These are phyloP conservation scores for Isurus oxyrinchus DNA, from an alignment of 2,113 vertebrate species.

Conservation along the genomic window DNA sequence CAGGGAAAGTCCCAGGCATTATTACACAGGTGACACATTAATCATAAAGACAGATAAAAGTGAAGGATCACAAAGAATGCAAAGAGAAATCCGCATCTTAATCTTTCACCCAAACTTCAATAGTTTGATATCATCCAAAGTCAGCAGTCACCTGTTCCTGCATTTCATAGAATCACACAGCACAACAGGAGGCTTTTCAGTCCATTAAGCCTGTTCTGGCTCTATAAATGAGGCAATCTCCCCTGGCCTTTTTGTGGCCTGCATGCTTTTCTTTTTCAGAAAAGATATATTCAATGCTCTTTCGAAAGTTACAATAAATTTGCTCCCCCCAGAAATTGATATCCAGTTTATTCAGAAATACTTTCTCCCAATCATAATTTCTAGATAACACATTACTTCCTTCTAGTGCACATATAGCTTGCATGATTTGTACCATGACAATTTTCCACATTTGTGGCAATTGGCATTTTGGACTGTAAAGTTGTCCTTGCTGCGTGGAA, in stretches of 20 bases:
- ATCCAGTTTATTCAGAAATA: not conserved
- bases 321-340: not conserved
- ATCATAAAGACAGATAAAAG: not conserved
- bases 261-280: not conserved
- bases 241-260: not conserved
- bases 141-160: not conserved
- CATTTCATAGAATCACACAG: not conserved
- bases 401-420: not conserved
- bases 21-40: not conserved
- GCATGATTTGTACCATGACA: not conserved
- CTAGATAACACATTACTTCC: not conserved
- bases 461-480: not conserved
- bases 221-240: not conserved
- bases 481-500: not conserved
- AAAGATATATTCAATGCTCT: not conserved
- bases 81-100: not conserved
- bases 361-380: no score
- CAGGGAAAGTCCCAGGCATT: not conserved
- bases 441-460: not conserved
- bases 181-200: not conserved
- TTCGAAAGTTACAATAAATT: not conserved
- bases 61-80: not conserved
- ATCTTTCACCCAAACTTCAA: not conserved
- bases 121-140: not conserved
- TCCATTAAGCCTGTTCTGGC: not conserved